Conservation (phyloP, 1,140 invertebrate genomes). For the Pteromalus puparum region DNA sequence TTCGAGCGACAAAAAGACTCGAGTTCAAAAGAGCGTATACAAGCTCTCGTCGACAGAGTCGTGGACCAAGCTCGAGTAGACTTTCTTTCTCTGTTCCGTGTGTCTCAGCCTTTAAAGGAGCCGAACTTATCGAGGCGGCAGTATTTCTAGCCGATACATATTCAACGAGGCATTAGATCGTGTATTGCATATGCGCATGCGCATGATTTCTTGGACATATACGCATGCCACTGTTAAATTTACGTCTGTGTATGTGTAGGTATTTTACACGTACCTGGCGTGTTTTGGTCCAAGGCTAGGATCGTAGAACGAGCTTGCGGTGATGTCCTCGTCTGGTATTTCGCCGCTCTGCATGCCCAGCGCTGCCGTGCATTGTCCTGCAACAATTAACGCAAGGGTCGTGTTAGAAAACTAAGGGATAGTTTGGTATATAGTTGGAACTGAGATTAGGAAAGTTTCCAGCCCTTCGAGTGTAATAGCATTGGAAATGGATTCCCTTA, state of each 20-base stretch:
- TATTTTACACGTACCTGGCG: slow-evolving; percentile 74
- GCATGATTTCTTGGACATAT: not conserved
- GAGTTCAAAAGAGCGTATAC: slow-evolving; percentile 17
- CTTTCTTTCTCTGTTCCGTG: not conserved
- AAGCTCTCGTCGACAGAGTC: not conserved
- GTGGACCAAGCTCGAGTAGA: not conserved
- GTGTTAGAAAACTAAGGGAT: not conserved
- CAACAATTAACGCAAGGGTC: slow-evolving; percentile 62
- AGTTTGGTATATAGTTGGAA: not conserved
- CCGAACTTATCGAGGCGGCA: slow-evolving; percentile 26
- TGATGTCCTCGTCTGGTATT: slow-evolving; percentile 78
- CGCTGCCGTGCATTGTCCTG: slow-evolving; percentile 76
- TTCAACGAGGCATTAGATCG: slow-evolving; percentile 44
- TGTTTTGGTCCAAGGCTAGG: slow-evolving; percentile 78
- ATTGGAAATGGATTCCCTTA: not conserved
- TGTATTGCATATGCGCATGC: not conserved
- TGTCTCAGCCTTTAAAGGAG: not conserved
- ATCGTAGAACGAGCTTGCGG: slow-evolving; percentile 79
- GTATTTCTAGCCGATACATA: slow-evolving; percentile 31
- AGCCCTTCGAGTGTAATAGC: not conserved
- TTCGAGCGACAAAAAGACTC: slow-evolving; percentile 9
- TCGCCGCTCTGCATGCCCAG: slow-evolving; percentile 80
- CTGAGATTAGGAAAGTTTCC: not conserved
- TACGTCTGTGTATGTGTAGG: not conserved
- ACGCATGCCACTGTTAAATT: not conserved